Percentiles rank a stretch among this genome's conserved stretches.
Evolutionary conservation across 2,113 vertebrate genomes (phyloP).

Genomic region (Myotis davidii): DNA sequence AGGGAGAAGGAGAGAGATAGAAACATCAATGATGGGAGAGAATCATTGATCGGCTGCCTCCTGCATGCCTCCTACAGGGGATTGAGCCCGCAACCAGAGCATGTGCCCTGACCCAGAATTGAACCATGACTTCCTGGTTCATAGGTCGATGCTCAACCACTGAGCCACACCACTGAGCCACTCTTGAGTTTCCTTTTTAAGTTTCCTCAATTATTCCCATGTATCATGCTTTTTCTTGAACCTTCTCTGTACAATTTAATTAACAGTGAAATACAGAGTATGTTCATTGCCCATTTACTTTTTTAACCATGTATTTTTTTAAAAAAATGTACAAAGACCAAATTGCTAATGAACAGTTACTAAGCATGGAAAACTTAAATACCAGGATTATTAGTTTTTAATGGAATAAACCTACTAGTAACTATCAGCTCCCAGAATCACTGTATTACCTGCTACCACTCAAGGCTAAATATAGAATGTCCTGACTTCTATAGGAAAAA

Average conservation of each 20-base stretch:
- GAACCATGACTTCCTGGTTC: too few relatives aligned
- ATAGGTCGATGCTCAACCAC: too few relatives aligned
- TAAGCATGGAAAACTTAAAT: conserved; percentile 53
- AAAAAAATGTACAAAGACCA: conserved; percentile 6
- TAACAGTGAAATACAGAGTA: conserved; percentile 40
- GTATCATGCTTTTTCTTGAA: not conserved
- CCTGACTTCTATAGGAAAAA: conserved; percentile 71
- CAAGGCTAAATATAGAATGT: conserved; percentile 72
- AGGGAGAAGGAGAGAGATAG: too few relatives aligned
- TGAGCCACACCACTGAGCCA: too few relatives aligned
- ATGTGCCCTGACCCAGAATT: too few relatives aligned
- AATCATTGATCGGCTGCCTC: too few relatives aligned
- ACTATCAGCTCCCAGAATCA: conserved; percentile 68
- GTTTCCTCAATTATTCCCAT: not conserved
- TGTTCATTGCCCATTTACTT: conserved; percentile 63
- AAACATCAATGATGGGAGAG: too few relatives aligned
- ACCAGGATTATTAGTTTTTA: conserved; percentile 72
- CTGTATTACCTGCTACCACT: conserved; percentile 60
- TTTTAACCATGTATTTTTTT: conserved; percentile 58
- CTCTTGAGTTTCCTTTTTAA: not conserved
- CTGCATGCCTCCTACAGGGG: too few relatives aligned
- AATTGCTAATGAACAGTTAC: conserved; percentile 56
- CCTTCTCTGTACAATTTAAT: conserved; percentile 49
- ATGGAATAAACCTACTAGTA: conserved; percentile 63
- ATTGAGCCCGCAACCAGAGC: too few relatives aligned